Percentiles rank a stretch among this genome's conserved stretches.
These are phyloP conservation scores for Thunnus albacares DNA, from an alignment of 2,797 vertebrate genomes.

Conservation along the genomic window DNA sequence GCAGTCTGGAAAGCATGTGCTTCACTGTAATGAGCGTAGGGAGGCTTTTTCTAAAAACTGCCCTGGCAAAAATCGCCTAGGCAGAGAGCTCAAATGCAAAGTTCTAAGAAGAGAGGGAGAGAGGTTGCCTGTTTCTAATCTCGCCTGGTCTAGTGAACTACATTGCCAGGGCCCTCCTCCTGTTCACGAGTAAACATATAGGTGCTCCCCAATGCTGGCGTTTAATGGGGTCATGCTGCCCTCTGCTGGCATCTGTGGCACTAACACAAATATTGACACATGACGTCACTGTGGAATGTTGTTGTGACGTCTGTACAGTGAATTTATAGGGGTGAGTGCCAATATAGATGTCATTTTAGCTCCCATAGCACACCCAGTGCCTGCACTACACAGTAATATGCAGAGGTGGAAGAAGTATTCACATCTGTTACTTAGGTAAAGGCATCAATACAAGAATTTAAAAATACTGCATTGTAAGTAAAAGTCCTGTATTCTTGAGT, in stretches of 20 bases:
- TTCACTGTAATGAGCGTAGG: slow-evolving; percentile 54
- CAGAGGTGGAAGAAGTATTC: neutral
- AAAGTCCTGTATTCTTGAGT: neutral
- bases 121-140: slow-evolving; percentile 71
- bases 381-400: neutral
- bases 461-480: neutral
- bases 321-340: neutral
- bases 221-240: slow-evolving; percentile 63
- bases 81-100: slow-evolving; percentile 58
- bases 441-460: neutral
- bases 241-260: slow-evolving; percentile 73
- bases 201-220: slow-evolving; percentile 1
- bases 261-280: slow-evolving; percentile 31
- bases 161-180: slow-evolving; percentile 58
- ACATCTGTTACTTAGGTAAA: neutral
- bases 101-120: slow-evolving; percentile 29
- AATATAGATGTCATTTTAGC: neutral
- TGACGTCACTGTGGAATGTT: slow-evolving; percentile 52
- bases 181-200: slow-evolving; percentile 54
- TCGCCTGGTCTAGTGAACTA: slow-evolving; percentile 75
- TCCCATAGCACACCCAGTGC: neutral
- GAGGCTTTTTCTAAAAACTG: slow-evolving; percentile 68
- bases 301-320: slow-evolving; percentile 32
- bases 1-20: slow-evolving; percentile 63
- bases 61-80: slow-evolving; percentile 36